A percentile compares a stretch with the other conserved stretches of the same genome.
Evolutionary conservation across 2,888 invertebrate genomes (phyloP).

Genomic region (Pseudococcus viburni): DNA sequence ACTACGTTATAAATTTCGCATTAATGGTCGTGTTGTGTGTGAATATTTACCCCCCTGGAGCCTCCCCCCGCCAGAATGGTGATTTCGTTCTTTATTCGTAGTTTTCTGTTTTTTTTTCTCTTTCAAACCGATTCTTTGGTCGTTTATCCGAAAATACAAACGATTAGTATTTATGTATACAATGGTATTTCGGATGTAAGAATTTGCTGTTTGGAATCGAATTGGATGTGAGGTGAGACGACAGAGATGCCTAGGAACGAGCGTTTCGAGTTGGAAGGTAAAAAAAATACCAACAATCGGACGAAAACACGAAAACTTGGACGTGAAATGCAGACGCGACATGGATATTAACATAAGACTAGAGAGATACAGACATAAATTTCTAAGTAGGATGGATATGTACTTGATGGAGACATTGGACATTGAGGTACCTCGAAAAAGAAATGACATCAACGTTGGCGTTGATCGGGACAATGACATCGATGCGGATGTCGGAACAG

Average conservation of each 20-base stretch:
- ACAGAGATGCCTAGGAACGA: too few species aligned
- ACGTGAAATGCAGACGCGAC: not conserved
- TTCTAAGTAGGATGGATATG: not conserved
- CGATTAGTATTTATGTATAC: conserved; percentile 36
- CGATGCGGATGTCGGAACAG: too few species aligned
- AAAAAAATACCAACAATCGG: not conserved
- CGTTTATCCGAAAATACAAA: conserved; percentile 24
- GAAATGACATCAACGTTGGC: too few species aligned
- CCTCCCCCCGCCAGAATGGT: too few species aligned
- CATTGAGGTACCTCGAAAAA: too few species aligned
- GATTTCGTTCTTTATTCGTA: not conserved
- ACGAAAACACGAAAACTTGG: not conserved
- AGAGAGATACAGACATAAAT: not conserved
- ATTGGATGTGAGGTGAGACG: too few species aligned
- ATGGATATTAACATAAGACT: not conserved
- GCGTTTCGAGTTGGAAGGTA: not conserved
- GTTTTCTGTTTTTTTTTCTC: not conserved
- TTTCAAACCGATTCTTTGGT: not conserved
- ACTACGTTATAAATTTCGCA: conserved; percentile 44
- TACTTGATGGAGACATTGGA: too few species aligned
- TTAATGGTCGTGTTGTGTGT: conserved; percentile 36
- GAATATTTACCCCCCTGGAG: not conserved
- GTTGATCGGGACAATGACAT: too few species aligned
- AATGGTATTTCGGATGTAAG: not conserved
- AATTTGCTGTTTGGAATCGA: not conserved